Percentiles rank a stretch among this genome's conserved stretches.
Conservation (phyloP, 2,888 invertebrate species). For the Chironomus tentans region DNA sequence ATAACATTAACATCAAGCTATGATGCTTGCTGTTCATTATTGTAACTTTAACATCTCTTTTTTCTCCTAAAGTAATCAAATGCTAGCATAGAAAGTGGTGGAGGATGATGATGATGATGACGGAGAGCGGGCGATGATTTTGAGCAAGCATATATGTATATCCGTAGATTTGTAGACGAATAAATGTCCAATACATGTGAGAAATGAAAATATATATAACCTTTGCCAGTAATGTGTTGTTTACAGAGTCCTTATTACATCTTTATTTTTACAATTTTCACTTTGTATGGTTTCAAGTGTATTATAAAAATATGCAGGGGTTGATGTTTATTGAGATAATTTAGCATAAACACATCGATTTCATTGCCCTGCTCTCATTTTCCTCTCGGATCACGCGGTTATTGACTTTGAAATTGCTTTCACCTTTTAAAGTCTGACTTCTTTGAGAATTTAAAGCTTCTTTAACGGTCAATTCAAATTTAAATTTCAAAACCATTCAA, state of each 20-base stretch:
- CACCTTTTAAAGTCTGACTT: too few relatives aligned
- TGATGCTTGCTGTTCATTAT: slow-evolving; percentile 23
- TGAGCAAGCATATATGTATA: background rate
- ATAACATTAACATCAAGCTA: slow-evolving; percentile 24
- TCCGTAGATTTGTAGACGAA: background rate
- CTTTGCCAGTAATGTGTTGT: background rate
- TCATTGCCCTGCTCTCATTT: too few relatives aligned
- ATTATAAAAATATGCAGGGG: background rate
- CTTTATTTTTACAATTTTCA: background rate
- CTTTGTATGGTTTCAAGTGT: slow-evolving; percentile 17
- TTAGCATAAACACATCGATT: background rate
- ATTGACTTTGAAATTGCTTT: too few relatives aligned
- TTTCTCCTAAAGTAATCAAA: background rate
- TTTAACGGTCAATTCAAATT: too few relatives aligned
- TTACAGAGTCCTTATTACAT: slow-evolving; percentile 19
- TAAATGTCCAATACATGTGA: background rate
- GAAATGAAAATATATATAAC: background rate
- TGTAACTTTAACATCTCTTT: slow-evolving; percentile 21
- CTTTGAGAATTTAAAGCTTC: too few relatives aligned
- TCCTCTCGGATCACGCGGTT: too few relatives aligned
- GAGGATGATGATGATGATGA: background rate
- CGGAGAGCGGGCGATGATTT: too few relatives aligned
- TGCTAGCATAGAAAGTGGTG: too few relatives aligned
- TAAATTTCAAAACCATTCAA: too few relatives aligned
- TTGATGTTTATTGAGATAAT: background rate